A percentile compares a stretch with the other conserved stretches of the same genome.
Evolutionary conservation across 2,888 invertebrate species (phyloP).

Genomic region (Strigamia transsilvanica): DNA sequence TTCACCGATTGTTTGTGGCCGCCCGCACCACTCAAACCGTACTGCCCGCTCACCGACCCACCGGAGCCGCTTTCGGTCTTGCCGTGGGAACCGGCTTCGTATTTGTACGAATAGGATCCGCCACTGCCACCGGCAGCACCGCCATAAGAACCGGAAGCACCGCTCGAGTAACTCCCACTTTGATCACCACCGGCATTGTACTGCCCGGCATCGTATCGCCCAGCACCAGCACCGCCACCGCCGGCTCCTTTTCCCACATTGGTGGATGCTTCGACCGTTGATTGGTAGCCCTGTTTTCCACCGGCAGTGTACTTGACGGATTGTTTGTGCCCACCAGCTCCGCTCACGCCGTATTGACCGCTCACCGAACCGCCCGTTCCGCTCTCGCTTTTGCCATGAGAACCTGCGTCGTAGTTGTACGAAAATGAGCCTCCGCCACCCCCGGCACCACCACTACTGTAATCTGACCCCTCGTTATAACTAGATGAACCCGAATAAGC

Average conservation of each 20-base stretch:
- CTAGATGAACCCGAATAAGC: conserved; percentile 5
- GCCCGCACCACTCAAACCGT: not conserved
- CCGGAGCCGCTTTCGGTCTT: conserved; percentile 40
- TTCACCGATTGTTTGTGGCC: conserved; percentile 3
- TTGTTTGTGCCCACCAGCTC: conserved; percentile 32
- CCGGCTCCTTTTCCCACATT: conserved; percentile 13
- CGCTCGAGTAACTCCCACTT: not conserved
- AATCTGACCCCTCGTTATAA: not conserved
- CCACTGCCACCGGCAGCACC: conserved; percentile 13
- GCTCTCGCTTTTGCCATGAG: conserved; percentile 16
- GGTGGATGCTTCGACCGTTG: conserved; percentile 13
- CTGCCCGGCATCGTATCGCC: not conserved
- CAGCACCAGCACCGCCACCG: not conserved
- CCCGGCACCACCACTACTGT: not conserved
- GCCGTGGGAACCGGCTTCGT: conserved; percentile 47
- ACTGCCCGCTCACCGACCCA: conserved; percentile 36
- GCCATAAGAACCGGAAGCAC: not conserved
- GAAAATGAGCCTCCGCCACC: conserved; percentile 32
- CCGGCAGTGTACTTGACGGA: conserved; percentile 1
- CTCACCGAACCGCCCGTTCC: conserved; percentile 7
- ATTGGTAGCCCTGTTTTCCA: conserved; percentile 40
- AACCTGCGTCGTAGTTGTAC: conserved; percentile 48
- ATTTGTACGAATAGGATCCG: conserved; percentile 35
- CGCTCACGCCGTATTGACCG: conserved; percentile 23
- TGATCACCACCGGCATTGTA: not conserved